Conservation (phyloP, 2,113 vertebrate species). For the Megaceryle maxima region DNA sequence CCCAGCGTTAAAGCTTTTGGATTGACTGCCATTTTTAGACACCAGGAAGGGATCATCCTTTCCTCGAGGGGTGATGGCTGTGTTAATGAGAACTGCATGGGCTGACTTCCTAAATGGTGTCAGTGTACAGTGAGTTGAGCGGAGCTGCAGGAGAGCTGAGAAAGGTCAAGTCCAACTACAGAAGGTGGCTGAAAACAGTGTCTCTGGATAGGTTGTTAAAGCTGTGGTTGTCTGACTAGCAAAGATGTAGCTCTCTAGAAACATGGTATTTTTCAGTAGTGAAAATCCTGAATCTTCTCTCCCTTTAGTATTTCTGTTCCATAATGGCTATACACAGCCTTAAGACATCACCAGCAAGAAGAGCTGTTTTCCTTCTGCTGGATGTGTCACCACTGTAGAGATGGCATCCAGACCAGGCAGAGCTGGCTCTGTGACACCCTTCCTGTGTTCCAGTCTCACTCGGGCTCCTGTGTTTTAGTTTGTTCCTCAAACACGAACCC, state of each 20-base stretch:
- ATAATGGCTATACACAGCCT: neutral
- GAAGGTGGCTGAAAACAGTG: neutral
- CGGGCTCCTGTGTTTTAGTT: accelerated
- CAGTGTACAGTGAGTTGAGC: neutral
- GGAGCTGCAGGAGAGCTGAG: neutral
- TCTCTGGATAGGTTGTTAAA: neutral
- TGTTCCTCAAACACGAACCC: neutral
- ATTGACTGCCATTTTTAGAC: neutral
- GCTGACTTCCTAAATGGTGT: neutral
- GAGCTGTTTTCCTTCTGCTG: neutral
- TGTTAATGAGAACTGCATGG: neutral
- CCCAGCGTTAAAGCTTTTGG: neutral
- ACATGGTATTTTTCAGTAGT: neutral
- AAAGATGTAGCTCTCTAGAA: neutral
- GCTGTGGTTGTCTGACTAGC: neutral
- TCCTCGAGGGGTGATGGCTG: neutral
- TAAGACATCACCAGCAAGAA: neutral
- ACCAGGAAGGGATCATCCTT: neutral
- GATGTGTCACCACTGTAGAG: neutral
- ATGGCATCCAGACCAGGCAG: neutral
- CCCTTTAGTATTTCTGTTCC: neutral
- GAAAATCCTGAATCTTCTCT: neutral
- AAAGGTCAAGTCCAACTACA: neutral
- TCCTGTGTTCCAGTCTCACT: neutral
- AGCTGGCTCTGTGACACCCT: neutral